Evolutionary conservation across 1,140 invertebrate species (phyloP).

Genomic region (Holotrichia oblita): DNA sequence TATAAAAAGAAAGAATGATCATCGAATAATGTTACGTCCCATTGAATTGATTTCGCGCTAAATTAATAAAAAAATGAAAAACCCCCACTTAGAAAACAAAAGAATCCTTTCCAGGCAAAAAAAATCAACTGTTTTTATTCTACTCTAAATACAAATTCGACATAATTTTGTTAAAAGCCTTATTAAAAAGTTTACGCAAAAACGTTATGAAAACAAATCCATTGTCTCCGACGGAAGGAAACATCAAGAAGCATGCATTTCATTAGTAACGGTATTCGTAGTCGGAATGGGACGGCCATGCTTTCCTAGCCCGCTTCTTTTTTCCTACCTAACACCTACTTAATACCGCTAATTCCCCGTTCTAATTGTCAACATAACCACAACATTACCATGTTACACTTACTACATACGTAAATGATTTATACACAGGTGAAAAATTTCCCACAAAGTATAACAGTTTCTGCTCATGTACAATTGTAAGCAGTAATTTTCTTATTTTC

Average conservation of each 20-base stretch:
- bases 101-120: too few species aligned
- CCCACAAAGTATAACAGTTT: slow-evolving; percentile 5
- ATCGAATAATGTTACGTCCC: too few species aligned
- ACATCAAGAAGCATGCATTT: background rate
- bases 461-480: background rate
- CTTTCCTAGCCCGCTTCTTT: background rate
- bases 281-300: background rate
- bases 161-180: too few species aligned
- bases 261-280: background rate
- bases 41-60: too few species aligned
- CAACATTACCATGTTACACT: slow-evolving; percentile 5
- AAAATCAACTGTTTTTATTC: too few species aligned
- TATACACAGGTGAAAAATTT: background rate
- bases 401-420: background rate
- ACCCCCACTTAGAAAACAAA: too few species aligned
- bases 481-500: background rate
- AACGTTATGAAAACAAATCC: too few species aligned
- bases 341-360: slow-evolving; percentile 2
- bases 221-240: background rate
- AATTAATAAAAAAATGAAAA: too few species aligned
- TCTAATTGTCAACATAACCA: slow-evolving; percentile 3
- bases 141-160: too few species aligned
- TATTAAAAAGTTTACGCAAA: too few species aligned
- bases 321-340: background rate
- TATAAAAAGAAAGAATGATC: too few species aligned